These are phyloP conservation scores for Petrocephalus zakoni DNA, from an alignment of 2,113 vertebrate species.

Conservation along the genomic window DNA sequence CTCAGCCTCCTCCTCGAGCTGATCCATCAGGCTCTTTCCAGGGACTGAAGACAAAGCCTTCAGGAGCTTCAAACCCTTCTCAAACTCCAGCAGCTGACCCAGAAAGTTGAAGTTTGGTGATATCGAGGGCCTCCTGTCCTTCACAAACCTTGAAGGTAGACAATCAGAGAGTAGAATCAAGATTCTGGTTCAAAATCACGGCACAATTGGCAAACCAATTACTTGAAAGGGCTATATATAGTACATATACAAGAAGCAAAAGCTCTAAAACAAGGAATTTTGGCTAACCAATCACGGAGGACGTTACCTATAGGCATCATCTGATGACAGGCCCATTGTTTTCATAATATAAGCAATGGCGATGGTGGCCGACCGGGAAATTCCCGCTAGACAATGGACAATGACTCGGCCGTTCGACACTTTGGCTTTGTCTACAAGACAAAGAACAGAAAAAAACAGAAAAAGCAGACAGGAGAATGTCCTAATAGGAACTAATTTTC, in stretches of 20 bases:
- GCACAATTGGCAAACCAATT: neutral
- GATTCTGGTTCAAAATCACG: neutral
- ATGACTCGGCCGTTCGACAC: conserved; percentile 97
- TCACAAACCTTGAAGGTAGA: conserved; percentile 73
- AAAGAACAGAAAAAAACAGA: conserved; percentile 23
- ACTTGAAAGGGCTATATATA: neutral
- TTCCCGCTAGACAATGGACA: conserved; percentile 93
- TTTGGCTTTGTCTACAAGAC: conserved; percentile 84
- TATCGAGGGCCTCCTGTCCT: conserved; percentile 90
- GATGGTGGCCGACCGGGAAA: conserved; percentile 92
- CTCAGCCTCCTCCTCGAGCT: conserved; percentile 39
- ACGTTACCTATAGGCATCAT: conserved; percentile 90
- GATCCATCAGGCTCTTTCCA: conserved; percentile 49
- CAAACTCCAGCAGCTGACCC: conserved; percentile 92
- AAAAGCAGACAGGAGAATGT: conserved; percentile 26
- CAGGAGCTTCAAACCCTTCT: conserved; percentile 81
- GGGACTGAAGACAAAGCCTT: conserved; percentile 61
- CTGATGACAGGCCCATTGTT: conserved; percentile 96
- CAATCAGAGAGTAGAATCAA: neutral
- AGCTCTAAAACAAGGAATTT: conserved; percentile 40
- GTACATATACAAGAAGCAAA: conserved; percentile 9
- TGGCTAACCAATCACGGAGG: conserved; percentile 41
- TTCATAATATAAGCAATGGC: conserved; percentile 99
- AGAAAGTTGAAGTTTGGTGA: conserved; percentile 97
- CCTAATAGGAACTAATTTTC: neutral